phyloP scores from a whole-genome alignment of 2,797 vertebrate species.

The Pempheris klunzingeri region DNA sequence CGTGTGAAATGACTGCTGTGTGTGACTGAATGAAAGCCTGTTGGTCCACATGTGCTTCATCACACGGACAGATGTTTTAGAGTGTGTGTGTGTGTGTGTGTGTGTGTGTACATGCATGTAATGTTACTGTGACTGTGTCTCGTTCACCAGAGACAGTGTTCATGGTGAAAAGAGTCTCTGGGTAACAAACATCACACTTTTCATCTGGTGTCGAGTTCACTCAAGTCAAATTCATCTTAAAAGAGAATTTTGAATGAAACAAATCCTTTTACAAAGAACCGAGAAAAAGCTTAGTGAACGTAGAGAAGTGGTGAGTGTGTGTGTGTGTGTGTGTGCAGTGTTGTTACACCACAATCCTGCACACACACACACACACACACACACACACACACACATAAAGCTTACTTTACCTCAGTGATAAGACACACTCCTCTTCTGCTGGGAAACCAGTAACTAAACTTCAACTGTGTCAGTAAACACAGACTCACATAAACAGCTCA shows the following conservation, averaged over 20 bases:
- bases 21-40: background rate
- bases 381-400: conserved; percentile 15
- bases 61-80: too few species aligned
- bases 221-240: conserved; percentile 18
- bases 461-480: conserved; percentile 23
- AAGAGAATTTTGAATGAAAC: conserved; percentile 10
- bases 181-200: conserved; percentile 27
- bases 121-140: background rate
- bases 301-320: conserved; percentile 6
- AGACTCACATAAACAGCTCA: background rate
- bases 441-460: conserved; percentile 14
- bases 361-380: conserved; percentile 12
- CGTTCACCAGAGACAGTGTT: conserved; percentile 23
- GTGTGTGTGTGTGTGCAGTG: background rate
- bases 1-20: conserved; percentile 56
- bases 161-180: conserved; percentile 14
- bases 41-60: too few species aligned
- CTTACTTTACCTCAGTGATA: conserved; percentile 24
- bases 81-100: background rate
- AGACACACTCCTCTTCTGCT: conserved; percentile 25
- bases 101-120: background rate
- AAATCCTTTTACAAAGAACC: background rate
- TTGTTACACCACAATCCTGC: too few species aligned
- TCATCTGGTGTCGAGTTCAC: conserved; percentile 1
- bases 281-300: conserved; percentile 1